Evolutionary conservation across 2,888 invertebrate species (phyloP), one percentile per base, ranked within the genome.

Genomic region (Aporophyla lueneburgensis): DNA sequence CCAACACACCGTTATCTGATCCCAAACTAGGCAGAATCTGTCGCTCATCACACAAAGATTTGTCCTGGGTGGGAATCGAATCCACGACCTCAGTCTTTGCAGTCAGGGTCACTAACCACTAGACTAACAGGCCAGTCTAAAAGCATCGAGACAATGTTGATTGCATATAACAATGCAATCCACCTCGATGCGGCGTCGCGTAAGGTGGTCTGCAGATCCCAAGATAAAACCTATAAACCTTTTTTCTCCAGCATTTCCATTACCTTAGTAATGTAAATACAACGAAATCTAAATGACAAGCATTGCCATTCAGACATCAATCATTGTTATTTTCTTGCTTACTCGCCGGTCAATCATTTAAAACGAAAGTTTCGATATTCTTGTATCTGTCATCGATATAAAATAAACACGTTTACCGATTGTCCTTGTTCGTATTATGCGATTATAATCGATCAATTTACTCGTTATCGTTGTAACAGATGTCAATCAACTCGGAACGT

Each of bases 251-350:
- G 14, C 16, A 84, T 81, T 81, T 71, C 81, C 81, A 85, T 76
- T 72, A 46, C 71, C 43, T 65, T 84, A 67, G 74, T 72, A 63
- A 84, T 76, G 78, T 77, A 71, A 79, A 80, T 79, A 68, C 78
- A 67, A 80, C 78, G 77, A 85, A 89, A 88, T 85, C 79, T 79
- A 83, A 86, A 89, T 86, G 89, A 87, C 86, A 86, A 51, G 76
- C 81, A 76, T 76, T 76, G 83, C 83, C 80, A 90, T 88, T 90
- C 87, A 89, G 70, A 83, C 85, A 89, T 90, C 88, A 87, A 89
- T 90, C 91, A 90, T 74, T 69, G 74, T 66, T 76, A 75, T 72
- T 77, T 81, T 85, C 76, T 74, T 63, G 80, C 69, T 78, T 51
- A 61, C 69, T 84, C 80, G 78, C 74, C 85, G 78, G 74, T 80